Conservation (phyloP, 35 echinoderm and acorn worm genomes). For the Ptychodera flava region DNA sequence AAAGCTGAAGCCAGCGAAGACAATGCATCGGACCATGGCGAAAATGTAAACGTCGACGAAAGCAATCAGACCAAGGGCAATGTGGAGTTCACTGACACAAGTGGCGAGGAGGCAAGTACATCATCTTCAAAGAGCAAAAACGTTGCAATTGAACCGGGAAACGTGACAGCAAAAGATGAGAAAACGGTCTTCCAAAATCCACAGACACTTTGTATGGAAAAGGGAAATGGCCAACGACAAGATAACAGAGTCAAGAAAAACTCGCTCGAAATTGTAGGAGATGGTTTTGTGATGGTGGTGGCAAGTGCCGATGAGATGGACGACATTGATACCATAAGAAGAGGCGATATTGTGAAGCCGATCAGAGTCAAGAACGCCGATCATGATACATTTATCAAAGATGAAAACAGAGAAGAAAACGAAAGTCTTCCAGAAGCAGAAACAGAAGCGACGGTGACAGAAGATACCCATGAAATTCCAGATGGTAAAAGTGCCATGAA, state of each 20-base stretch:
- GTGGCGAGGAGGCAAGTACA: too few relatives aligned
- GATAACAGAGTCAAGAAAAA: background rate
- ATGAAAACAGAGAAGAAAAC: background rate
- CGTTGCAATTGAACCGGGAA: too few relatives aligned
- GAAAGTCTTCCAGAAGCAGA: background rate
- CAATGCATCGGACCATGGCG: too few relatives aligned
- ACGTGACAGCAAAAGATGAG: too few relatives aligned
- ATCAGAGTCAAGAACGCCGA: background rate
- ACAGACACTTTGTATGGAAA: too few relatives aligned
- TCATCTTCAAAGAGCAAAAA: too few relatives aligned
- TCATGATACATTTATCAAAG: background rate
- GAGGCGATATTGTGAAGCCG: background rate
- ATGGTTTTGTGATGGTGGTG: background rate
- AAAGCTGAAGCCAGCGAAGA: too few relatives aligned
- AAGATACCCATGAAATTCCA: background rate
- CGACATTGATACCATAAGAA: background rate
- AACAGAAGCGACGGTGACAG: background rate
- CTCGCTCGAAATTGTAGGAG: background rate
- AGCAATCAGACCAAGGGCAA: too few relatives aligned
- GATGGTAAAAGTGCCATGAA: background rate
- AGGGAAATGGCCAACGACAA: too few relatives aligned
- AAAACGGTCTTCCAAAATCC: too few relatives aligned
- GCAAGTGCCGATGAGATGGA: background rate
- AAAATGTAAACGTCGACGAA: too few relatives aligned
- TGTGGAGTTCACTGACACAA: too few relatives aligned